These are phyloP conservation scores for Sisyra terminalis DNA, from an alignment of 2,888 invertebrate genomes.

Conservation along the genomic window DNA sequence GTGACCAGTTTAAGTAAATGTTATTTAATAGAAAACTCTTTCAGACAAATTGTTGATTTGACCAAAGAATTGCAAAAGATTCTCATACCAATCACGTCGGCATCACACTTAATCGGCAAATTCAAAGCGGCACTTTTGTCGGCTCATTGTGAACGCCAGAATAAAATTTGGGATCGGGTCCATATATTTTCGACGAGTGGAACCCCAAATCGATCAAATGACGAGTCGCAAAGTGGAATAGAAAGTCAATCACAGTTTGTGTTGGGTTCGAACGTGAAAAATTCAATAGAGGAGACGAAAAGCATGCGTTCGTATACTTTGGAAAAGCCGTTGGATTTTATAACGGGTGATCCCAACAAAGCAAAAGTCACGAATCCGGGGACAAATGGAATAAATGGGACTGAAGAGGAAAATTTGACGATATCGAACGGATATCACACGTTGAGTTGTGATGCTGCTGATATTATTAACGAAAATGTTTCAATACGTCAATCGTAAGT, in stretches of 20 bases:
- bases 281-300: conserved; percentile 3
- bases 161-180: conserved; percentile 11
- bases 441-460: conserved; percentile 7
- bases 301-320: conserved; percentile 7
- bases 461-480: conserved; percentile 11
- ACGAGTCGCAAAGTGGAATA: too few relatives aligned
- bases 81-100: conserved; percentile 6
- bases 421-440: not conserved
- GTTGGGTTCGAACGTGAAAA: conserved; percentile 4
- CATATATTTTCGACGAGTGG: conserved; percentile 1
- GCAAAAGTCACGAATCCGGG: not conserved
- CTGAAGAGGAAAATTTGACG: not conserved
- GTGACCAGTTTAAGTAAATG: too few relatives aligned
- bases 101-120: conserved; percentile 11
- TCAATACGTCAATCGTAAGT: conserved; percentile 11
- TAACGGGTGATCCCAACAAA: conserved; percentile 9
- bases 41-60: conserved; percentile 10
- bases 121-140: conserved; percentile 6
- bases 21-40: too few relatives aligned
- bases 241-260: conserved; percentile 7
- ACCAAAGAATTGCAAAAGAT: conserved; percentile 11
- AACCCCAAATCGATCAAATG: not conserved
- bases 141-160: conserved; percentile 7
- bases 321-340: conserved; percentile 11
- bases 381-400: not conserved